Base-by-base conservation (phyloP, 2,113 vertebrate genomes). In the Drymodes brunneopygia region DNA sequence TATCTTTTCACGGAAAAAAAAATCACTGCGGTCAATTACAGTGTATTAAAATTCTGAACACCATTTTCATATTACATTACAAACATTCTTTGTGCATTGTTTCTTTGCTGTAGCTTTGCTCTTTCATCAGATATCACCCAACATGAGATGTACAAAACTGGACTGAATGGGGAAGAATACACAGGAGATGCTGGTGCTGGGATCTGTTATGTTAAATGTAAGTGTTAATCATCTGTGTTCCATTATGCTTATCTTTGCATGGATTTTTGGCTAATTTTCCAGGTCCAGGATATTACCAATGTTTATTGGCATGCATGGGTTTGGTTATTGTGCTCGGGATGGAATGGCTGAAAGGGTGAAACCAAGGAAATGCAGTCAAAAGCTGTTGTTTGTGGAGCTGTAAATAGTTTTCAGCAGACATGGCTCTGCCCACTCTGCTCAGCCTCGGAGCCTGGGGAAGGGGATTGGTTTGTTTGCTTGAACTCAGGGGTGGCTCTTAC, bases 11-110 rank as follows among this genome's bases (percentile, higher is more conserved):
- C 71, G 73, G 87, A 4, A 15, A 84, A 95, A 96, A 54, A 94
- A 28, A 40, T 61, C 83, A 35, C 40, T 62, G 60, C 16, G 28
- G 83, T 86, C 88, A 91, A 97, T 95, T 82, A 81, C 82, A 92
- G 69, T 45, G 33, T 78, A 87, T 89, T 92, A 95, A 91, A 83
- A 70, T 78, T 60, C 69, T 5, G 40, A 95, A 73, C 78, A 94
- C 33, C 80, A 82, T 87, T 96, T 97, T 96, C 89, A 74, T 96
- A 96, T 96, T 97, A 85, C 91, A 92, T 96, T 97, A 91, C 66
- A 82, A 81, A 86, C 48, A 53, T 93, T 78, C 78, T 91, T 61
- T 31, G 44, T 89, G 66, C 85, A 24, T 53, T 86, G 67, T 66
- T 67, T 96, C 94, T 91, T 61, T 23, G 6, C 44, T 94, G 69